These are phyloP conservation scores for Scaptomyza caliginosa DNA, from an alignment of 2,888 invertebrate species.

Conservation along the genomic window DNA sequence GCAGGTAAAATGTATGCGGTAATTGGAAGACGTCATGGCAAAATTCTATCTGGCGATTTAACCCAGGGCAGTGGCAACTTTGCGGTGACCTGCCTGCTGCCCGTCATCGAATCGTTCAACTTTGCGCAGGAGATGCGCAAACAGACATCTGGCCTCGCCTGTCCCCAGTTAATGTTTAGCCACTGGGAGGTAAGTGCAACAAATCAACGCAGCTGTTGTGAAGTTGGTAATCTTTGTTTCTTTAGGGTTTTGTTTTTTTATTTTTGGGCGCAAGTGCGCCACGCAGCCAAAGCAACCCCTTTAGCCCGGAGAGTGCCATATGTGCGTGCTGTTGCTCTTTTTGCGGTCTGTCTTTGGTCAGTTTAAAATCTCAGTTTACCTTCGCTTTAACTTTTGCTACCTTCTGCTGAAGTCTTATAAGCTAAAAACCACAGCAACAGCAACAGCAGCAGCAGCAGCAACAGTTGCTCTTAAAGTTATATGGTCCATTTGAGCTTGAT, in stretches of 20 bases:
- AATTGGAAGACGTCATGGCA: conserved; percentile 93
- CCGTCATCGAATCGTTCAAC: conserved; percentile 98
- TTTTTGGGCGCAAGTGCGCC: conserved; percentile 66
- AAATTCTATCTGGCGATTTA: conserved; percentile 94
- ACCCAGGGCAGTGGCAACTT: conserved; percentile 96
- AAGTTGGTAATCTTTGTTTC: conserved; percentile 27
- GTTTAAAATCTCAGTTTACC: conserved; percentile 75
- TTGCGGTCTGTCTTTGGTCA: conserved; percentile 69
- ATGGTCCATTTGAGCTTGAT: conserved; percentile 69
- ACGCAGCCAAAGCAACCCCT: conserved; percentile 37
- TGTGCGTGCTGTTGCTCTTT: conserved; percentile 47
- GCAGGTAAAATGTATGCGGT: conserved; percentile 95
- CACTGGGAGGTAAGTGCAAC: conserved; percentile 95
- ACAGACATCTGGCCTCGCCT: conserved; percentile 97
- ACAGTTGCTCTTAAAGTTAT: conserved; percentile 75
- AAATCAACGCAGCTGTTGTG: conserved; percentile 36
- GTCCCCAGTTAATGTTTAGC: conserved; percentile 97
- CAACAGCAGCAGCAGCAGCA: conserved; percentile 34
- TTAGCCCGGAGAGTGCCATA: conserved; percentile 31
- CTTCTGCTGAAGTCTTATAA: conserved; percentile 76
- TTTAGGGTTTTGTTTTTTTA: neutral
- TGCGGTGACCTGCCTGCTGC: conserved; percentile 93
- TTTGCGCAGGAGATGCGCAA: conserved; percentile 97
- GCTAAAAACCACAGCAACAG: conserved; percentile 70
- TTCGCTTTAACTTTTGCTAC: conserved; percentile 58